These are phyloP conservation scores for Phoebastria nigripes DNA, from an alignment of 2,797 vertebrate species.

Conservation along the genomic window DNA sequence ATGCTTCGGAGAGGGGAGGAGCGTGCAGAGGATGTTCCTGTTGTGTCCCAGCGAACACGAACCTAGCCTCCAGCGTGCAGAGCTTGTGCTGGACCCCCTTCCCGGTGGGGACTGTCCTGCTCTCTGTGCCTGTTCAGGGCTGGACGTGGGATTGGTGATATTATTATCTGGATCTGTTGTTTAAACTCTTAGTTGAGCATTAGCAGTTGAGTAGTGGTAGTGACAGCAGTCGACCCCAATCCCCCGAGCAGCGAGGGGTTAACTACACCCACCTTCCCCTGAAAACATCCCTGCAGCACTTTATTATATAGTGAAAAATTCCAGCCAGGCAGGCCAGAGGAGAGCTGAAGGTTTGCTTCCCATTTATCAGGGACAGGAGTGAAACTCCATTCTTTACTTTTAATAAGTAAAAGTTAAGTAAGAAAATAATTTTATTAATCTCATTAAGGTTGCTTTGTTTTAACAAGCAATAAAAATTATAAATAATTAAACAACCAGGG, in stretches of 20 bases:
- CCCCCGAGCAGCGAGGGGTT: not conserved
- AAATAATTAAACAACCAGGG: slow-evolving; percentile 64
- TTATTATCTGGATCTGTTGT: not conserved
- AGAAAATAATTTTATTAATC: slow-evolving; percentile 50
- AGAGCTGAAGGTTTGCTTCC: not conserved
- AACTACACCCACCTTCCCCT: not conserved
- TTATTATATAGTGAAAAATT: not conserved
- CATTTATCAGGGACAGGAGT: not conserved
- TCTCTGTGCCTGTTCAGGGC: not conserved
- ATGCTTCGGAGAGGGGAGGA: not conserved
- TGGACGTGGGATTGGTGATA: not conserved
- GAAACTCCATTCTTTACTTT: not conserved
- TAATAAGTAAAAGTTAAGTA: slow-evolving; percentile 24
- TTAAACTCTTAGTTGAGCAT: not conserved
- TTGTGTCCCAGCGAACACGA: too few relatives aligned
- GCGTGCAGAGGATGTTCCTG: rapidly evolving
- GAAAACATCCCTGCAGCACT: not conserved
- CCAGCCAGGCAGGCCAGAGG: not conserved
- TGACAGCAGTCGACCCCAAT: not conserved
- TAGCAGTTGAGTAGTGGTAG: not conserved
- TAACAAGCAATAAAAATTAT: slow-evolving; percentile 50
- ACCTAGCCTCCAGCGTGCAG: rapidly evolving
- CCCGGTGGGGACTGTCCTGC: rapidly evolving
- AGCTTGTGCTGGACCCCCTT: not conserved
- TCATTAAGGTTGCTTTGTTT: slow-evolving; percentile 52